Base-by-base conservation (phyloP, 2,888 invertebrate species). In the Drosophila borealis region DNA sequence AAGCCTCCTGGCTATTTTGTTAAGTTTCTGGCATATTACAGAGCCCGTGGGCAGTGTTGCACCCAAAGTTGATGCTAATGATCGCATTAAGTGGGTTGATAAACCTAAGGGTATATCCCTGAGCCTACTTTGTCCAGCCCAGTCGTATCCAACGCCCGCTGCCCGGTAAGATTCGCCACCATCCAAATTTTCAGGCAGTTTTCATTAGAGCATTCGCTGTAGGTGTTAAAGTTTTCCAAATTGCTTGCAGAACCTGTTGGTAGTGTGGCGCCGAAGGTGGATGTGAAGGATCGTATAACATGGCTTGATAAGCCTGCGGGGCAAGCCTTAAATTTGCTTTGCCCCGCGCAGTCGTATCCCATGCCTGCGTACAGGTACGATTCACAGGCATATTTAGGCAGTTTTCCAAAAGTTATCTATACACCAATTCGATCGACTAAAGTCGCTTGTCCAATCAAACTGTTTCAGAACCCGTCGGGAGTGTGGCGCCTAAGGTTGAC, bases 311-410 rank as follows among this genome's bases (percentile, higher is more conserved):
- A 93, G 19, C 80, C 80, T 0, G 55, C 25, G 17, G 85, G 79
- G 4, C 50, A 70, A 6, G 93, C 94, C 88, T 94, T 96, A 89
- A 95, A 94, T 63, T 92, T 96, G 80, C 93, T 95, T 89, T 96
- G 96, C 92, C 96, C 95, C 90, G 96, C 96, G 67, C 96, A 96
- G 93, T 96, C 95, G 74, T 95, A 94, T 92, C 96, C 96, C 76
- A 94, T 95, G 92, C 94, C 95, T 74, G 91, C 93, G 73, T 94
- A 93, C 93, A 89, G 91, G 91, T 92, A 89, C 91, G 72, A 93
- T 93, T n/a, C 33, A 19, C 13, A 13, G n/a, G 11, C 14, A 11
- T 11, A 33, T 56, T 54, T 37, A 57, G 75, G 69, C 88, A 89
- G 85, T 87, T 85, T 85, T 77, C 34, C 5, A 21, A 14, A 0